phyloP scores from a whole-genome alignment of 2,888 invertebrate genomes.

The Gisinianus flammeolus region DNA sequence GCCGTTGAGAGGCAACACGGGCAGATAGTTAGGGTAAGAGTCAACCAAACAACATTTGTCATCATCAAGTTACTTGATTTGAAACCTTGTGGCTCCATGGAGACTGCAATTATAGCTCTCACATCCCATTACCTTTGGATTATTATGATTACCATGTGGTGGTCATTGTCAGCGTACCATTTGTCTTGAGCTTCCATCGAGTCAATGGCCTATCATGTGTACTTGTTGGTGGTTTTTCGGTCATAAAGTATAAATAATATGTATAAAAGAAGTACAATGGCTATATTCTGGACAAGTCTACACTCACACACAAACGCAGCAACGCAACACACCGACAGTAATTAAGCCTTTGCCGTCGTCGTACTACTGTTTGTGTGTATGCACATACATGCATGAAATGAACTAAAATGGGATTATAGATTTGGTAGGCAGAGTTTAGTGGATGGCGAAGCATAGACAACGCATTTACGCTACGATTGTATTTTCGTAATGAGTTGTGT shows the following conservation, averaged over 20 bases:
- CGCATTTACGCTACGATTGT: neutral
- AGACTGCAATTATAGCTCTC: slow-evolving; percentile 47
- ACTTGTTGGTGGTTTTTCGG: neutral
- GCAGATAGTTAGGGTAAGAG: slow-evolving; percentile 86
- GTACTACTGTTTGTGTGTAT: neutral
- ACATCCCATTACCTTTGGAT: slow-evolving; percentile 38
- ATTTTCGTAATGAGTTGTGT: slow-evolving; percentile 16
- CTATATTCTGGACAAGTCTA: neutral
- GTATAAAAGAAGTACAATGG: neutral
- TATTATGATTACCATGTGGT: slow-evolving; percentile 40
- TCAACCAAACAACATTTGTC: slow-evolving; percentile 45
- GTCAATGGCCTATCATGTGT: neutral
- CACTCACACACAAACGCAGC: neutral
- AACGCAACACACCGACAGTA: neutral
- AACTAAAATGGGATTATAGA: neutral
- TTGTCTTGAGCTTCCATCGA: slow-evolving; percentile 27
- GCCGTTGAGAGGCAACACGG: slow-evolving; percentile 97
- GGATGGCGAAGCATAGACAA: neutral
- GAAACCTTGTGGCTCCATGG: slow-evolving; percentile 45
- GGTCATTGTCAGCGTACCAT: slow-evolving; percentile 30
- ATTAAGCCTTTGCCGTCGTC: slow-evolving; percentile 4
- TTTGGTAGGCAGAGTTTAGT: neutral
- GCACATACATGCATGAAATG: no score
- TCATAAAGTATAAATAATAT: neutral
- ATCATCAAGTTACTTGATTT: slow-evolving; percentile 47